Base-by-base conservation (phyloP, 2,888 invertebrate species). In the Acanthosepion pharaonis region DNA sequence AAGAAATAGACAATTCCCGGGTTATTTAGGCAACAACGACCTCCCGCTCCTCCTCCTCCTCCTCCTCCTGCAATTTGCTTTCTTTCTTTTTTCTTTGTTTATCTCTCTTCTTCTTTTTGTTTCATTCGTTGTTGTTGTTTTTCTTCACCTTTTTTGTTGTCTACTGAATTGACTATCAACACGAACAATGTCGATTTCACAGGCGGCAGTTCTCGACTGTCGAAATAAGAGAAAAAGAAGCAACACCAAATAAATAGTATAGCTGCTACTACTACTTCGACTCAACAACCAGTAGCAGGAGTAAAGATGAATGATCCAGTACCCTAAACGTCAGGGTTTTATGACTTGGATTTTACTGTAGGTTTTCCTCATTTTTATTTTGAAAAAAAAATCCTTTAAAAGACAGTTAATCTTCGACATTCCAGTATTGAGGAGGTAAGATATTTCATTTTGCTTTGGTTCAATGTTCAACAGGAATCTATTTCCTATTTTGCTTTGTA, bases 381-480 rank as follows among this genome's bases (percentile, higher is more conserved):
- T 78, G n/a, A 33, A 9, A 33, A 9, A 33, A 78, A 78, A n/a
- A 78, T 78, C 78, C n/a, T 28, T 28, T 78, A 78, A 78, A 78
- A 78, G 78, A 78, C n/a, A 78, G 1, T 78, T 78, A 78, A 78
- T 78, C 78, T 78, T 78, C 78, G n/a, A 78, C 78, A 78, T 78
- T 78, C 78, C 78, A 78, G 18, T 18, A 59, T 78, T 2, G 23
- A n/a, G n/a, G 5, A 78, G 18, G 78, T 78, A 78, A 78, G n/a
- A n/a, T 78, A 0, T 33, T 33, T n/a, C n/a, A n/a, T 78, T 78
- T 78, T 78, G 78, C 15, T 78, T 78, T 78, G 15, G 78, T 78
- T n/a, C 78, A 78, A 78, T 33, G 78, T 78, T 78, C 78, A 78
- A 78, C 78, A 78, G 78, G 78, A 78, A 78, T 78, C 33, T 78